Conservation (phyloP, 2,888 invertebrate species). For the Drosophila niveifrons region DNA sequence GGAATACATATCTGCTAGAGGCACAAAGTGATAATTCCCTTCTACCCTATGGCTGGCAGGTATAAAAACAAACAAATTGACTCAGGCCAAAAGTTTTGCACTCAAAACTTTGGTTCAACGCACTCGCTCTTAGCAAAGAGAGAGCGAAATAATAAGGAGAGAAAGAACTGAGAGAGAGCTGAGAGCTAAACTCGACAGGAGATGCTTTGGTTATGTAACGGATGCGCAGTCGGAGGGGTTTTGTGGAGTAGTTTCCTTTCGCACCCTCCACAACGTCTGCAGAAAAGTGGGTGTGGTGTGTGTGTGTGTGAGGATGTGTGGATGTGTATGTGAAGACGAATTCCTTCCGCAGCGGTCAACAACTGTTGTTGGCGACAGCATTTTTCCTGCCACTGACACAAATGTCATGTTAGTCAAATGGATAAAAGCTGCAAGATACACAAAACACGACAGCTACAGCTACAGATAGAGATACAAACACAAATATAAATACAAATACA, state of each 20-base stretch:
- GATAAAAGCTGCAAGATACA: constrained; percentile 2
- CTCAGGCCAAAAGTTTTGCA: constrained; percentile 37
- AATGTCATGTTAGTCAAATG: constrained; percentile 47
- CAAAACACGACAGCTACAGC: not conserved
- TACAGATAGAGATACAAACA: not conserved
- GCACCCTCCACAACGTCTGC: constrained; percentile 37
- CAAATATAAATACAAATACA: constrained; percentile 7
- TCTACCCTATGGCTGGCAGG: too few relatives aligned
- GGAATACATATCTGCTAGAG: too few relatives aligned
- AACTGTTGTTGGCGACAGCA: constrained; percentile 22
- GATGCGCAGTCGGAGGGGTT: constrained; percentile 50
- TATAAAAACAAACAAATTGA: not conserved
- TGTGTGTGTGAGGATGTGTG: constrained; percentile 2
- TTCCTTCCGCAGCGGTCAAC: constrained; percentile 51
- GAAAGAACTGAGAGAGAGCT: constrained; percentile 6
- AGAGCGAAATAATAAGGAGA: not conserved
- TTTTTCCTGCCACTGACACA: constrained; percentile 11
- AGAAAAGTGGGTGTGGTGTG: constrained; percentile 70
- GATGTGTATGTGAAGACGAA: constrained; percentile 10
- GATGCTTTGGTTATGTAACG: constrained; percentile 64
- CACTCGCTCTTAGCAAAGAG: constrained; percentile 43
- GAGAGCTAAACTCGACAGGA: constrained; percentile 18
- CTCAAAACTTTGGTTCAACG: constrained; percentile 70
- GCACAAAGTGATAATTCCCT: too few relatives aligned
- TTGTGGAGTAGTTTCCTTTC: constrained; percentile 35